phyloP scores from a whole-genome alignment of 2,113 vertebrate species.

The Pomatostomus ruficeps region DNA sequence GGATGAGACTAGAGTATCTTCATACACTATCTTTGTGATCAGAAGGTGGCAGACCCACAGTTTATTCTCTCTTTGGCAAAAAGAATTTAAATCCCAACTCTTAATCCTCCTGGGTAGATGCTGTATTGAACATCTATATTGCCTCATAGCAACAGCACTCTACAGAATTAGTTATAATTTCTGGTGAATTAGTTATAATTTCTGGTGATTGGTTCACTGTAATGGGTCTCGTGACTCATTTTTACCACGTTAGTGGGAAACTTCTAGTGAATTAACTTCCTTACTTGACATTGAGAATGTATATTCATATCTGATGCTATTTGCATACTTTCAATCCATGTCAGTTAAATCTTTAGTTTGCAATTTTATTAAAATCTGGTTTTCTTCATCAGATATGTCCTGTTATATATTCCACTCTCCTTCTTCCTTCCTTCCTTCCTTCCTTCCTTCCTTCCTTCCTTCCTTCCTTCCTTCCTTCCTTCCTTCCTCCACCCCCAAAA shows the following conservation, averaged over 20 bases:
- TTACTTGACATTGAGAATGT: neutral
- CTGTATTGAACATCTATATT: neutral
- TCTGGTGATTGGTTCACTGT: neutral
- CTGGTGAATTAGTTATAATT: neutral
- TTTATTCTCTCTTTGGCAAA: neutral
- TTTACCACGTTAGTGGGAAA: neutral
- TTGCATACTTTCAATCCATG: neutral
- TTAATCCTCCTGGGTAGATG: neutral
- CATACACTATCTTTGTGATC: neutral
- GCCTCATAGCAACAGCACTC: neutral
- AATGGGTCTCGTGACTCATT: neutral
- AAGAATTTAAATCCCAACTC: neutral
- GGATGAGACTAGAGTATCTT: neutral
- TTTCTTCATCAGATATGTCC: neutral
- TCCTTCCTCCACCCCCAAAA: accelerated
- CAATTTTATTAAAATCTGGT: neutral
- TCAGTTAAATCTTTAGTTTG: neutral
- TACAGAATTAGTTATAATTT: neutral
- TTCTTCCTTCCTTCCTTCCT: no score
- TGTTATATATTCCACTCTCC: neutral
- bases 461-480: neutral
- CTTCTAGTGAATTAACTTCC: neutral
- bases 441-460: neutral
- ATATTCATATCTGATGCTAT: neutral
- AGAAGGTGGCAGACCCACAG: neutral